These are phyloP conservation scores for Bombus superbus DNA, from an alignment of 1,140 invertebrate species.

Conservation along the genomic window DNA sequence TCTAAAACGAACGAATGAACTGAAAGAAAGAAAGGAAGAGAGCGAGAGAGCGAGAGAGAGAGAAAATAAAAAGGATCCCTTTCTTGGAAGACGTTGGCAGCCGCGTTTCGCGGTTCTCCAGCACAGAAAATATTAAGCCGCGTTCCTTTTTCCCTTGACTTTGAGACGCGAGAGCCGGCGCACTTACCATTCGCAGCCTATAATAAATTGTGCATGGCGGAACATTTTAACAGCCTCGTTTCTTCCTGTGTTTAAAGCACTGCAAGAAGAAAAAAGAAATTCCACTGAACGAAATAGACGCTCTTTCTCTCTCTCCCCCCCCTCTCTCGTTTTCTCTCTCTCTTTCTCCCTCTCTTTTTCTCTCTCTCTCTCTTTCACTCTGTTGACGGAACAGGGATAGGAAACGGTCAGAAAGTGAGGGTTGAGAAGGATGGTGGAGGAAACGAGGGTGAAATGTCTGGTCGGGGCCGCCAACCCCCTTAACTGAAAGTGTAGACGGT, in stretches of 20 bases:
- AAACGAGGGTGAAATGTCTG: slow-evolving; percentile 50
- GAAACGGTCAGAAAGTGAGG: not conserved
- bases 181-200: slow-evolving; percentile 74
- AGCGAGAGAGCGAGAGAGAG: not conserved
- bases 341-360: too few species aligned
- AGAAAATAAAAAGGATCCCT: slow-evolving; percentile 16
- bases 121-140: slow-evolving; percentile 72
- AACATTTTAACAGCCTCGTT: slow-evolving; percentile 78
- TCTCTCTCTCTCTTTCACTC: too few species aligned
- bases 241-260: slow-evolving; percentile 70
- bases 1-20: not conserved
- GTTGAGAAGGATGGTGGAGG: not conserved
- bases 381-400: too few species aligned
- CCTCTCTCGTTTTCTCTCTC: too few species aligned
- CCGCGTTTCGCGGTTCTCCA: slow-evolving; percentile 48
- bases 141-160: slow-evolving; percentile 71
- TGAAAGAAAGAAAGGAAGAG: not conserved
- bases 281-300: too few species aligned
- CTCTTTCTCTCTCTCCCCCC: too few species aligned
- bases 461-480: slow-evolving; percentile 59
- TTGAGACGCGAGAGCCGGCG: slow-evolving; percentile 69
- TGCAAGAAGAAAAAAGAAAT: slow-evolving; percentile 39
- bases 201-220: slow-evolving; percentile 79
- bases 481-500: slow-evolving; percentile 64
- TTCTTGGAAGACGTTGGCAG: slow-evolving; percentile 40